Evolutionary conservation across 2,888 invertebrate genomes (phyloP), one percentile per base, ranked within the genome.

Genomic region (Mylabris sibirica): DNA sequence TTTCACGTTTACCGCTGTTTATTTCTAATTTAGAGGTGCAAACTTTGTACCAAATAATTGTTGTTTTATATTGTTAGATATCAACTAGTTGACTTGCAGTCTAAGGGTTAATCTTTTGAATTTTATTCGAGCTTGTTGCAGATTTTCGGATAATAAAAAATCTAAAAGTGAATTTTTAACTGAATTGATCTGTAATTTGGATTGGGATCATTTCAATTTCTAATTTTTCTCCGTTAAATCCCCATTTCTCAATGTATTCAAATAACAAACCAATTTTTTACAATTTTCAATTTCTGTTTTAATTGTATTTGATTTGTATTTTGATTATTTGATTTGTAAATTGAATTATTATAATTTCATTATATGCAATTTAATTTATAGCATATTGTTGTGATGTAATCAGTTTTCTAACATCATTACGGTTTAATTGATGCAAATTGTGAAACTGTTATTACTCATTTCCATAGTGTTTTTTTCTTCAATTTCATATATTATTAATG

Each of bases 351-450:
- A 49, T 49, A 49, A 49, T 49, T 49, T 49, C 3, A 20, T 49
- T 49, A 20, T 49, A 20, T 49, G 49, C 49, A 49, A 49, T 49
- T 20, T 49, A 49, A 49, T 49, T 49, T 49, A 20, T 49, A 49
- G 20, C 49, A 49, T 20, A 49, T 49, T 49, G 49, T 49, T 49
- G 20, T 49, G 49, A 49, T 49, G 49, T 22, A 49, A 49, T 49
- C 49, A 49, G 20, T 49, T 49, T 49, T 49, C 49, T 22, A 49
- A 20, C 20, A 49, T 49, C 49, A 49, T 49, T 49, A 49, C 49
- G 20, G 20, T 49, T 49, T 49, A 49, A 49, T 49, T 49, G 20
- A 22, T 49, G 49, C 20, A 49, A 49, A 49, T 49, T 49, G 49
- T 20, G 49, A 20, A 49, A 49, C 49, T 49, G 49, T 49, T 49